Base-by-base conservation (phyloP, 1,140 invertebrate species). In the Caerostris darwini region DNA sequence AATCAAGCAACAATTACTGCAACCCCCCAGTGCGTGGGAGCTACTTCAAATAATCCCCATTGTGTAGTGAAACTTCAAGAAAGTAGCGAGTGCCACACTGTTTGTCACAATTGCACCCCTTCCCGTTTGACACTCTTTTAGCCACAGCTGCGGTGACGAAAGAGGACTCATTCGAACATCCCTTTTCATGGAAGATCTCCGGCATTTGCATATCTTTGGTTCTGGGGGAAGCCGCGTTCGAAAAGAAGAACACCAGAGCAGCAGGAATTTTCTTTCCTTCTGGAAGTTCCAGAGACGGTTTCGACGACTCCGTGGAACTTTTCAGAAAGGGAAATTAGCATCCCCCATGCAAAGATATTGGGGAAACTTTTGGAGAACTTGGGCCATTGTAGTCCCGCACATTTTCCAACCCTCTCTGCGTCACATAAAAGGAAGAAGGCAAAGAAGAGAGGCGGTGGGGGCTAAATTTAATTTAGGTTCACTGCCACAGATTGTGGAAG, bases 141-240 rank as follows among this genome's bases (percentile, higher is more conserved):
- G n/a, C 8, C 12, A n/a, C 69, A 77, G 69, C 69, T 77, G 69
- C n/a, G n/a, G n/a, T 77, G n/a, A 50, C 59, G 59, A 61, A 61
- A 61, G 59, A 61, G n/a, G 17, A 58, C 82, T 85, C 56, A 57
- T 17, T 58, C 82, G 12, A 54, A 85, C 14, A 85, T 50, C 19
- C n/a, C 19, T 81, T 81, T 57, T 54, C 82, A 58, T 19, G 8
- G 82, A 85, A 85, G 56, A 85, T 85, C 82, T 85, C 8, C 17
- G 17, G 0, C 59, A 85, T 85, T 85, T 34, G 54, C 82, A 85
- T 85, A 85, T 85, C 82, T 85, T 56, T 85, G 53, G 82, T 57
- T 85, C 10, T 58, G 7, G 14, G 82, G 17, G 17, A 61, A 14
- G 1, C 59, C 17, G 12, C 4, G 4, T 61, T 12, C 8, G 59